Evolutionary conservation across 2,888 invertebrate genomes (phyloP), one percentile per base, ranked within the genome.

Genomic region (Micoletzkya japonica): DNA sequence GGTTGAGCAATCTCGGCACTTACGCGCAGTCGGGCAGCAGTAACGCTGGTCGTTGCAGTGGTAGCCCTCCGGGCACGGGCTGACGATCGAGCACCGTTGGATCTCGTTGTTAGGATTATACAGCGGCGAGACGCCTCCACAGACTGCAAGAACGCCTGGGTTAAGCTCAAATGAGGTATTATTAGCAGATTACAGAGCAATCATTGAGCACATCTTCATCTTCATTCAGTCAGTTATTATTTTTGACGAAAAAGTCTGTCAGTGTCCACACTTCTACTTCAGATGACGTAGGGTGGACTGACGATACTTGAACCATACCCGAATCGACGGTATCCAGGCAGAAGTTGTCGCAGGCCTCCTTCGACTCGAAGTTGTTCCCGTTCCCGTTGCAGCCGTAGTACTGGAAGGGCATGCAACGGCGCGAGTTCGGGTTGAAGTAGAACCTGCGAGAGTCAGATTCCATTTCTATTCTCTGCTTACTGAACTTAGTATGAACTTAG

Each of bases 331-430:
- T 76, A 34, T 78, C 75, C 50, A 81, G 76, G 50, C 84, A 84
- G 72, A 77, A 76, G 59, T 76, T 75, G 34, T 81, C 76, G 70
- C 84, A 84, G 37, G 81, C 77, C 26, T 81, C 74, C 44, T 77
- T 72, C 0, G 81, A 77, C 50, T 78, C 72, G 67, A 84, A 84
- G 72, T 84, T 84, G 76, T 84, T 84, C 6, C 79, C 77, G 69
- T 77, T 80, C 54, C 84, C 84, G 59, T 74, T 78, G 67, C 84
- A 84, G 26, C 82, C 83, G 60, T 82, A 84, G 70, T 82, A 84
- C 66, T 82, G 82, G 81, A 85, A 84, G n/a, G 84, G 77, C 71
- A 82, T 81, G 60, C 84, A 84, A 68, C 77, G 76, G 61, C 81
- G 79, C 32, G 71, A 73, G 24, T 76, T 74, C n/a, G 74, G 64